Percentiles rank a stretch among this genome's conserved stretches.
Conservation (phyloP, 2,888 invertebrate genomes). For the Cryptops parisi region DNA sequence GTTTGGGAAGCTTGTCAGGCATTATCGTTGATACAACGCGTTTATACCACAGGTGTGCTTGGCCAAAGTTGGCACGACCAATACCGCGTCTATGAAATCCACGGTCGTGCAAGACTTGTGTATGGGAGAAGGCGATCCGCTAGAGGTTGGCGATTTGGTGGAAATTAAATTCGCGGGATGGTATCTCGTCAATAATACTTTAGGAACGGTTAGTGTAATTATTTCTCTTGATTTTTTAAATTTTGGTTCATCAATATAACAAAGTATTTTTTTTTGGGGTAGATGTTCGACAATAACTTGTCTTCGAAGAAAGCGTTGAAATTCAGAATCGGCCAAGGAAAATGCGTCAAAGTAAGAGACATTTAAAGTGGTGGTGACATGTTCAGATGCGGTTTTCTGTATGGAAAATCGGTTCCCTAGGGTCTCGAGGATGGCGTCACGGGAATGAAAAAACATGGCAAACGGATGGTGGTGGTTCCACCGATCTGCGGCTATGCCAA, state of each 20-base stretch:
- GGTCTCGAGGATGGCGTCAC: background rate
- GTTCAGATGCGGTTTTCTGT: too few relatives aligned
- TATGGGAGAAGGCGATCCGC: background rate
- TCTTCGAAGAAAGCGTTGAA: background rate
- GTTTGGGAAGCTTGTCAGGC: background rate
- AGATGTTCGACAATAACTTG: constrained; percentile 1
- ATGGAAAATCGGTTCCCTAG: background rate
- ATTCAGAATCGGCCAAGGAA: background rate
- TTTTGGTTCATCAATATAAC: too few relatives aligned
- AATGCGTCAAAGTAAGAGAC: background rate
- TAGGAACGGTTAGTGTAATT: background rate
- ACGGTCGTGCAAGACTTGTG: constrained; percentile 3
- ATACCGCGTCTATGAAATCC: background rate
- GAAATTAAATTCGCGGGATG: constrained; percentile 1
- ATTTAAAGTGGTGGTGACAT: background rate
- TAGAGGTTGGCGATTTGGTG: background rate
- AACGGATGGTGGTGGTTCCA: constrained; percentile 1
- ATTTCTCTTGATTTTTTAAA: too few relatives aligned
- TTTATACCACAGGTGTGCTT: background rate
- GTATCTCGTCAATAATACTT: background rate
- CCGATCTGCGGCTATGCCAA: background rate
- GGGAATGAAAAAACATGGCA: background rate
- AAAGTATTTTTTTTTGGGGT: too few relatives aligned
- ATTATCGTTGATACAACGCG: background rate
- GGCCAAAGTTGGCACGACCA: constrained; percentile 1